These are phyloP conservation scores for Amia ocellicauda DNA, from an alignment of 2,113 vertebrate species.

Conservation along the genomic window DNA sequence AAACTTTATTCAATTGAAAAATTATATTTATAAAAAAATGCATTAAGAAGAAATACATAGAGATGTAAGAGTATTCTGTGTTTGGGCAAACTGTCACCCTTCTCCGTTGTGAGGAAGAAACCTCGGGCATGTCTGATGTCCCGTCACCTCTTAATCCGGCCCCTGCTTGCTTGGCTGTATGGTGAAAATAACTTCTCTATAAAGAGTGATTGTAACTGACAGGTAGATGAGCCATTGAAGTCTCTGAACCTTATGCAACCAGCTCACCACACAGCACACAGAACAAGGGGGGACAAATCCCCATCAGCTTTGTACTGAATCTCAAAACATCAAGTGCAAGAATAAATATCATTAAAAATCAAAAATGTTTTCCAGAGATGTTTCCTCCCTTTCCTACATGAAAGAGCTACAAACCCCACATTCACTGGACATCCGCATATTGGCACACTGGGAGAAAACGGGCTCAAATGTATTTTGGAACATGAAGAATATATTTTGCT, in stretches of 20 bases:
- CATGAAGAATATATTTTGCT: neutral
- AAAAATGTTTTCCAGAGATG: neutral
- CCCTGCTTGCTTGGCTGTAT: neutral
- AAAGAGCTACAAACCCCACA: neutral
- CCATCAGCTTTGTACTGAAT: neutral
- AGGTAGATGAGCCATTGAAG: constrained; percentile 59
- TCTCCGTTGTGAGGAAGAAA: too few species aligned
- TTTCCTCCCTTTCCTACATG: neutral
- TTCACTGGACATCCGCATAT: neutral
- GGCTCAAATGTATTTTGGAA: neutral
- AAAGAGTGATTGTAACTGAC: constrained; percentile 60
- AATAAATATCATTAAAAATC: too few species aligned
- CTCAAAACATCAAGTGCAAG: neutral
- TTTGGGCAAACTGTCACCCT: too few species aligned
- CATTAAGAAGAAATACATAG: too few species aligned
- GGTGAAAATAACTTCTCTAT: constrained; percentile 42
- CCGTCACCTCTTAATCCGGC: neutral
- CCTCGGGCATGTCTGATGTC: neutral
- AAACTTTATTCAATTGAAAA: too few species aligned
- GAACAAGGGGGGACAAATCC: constrained; percentile 32
- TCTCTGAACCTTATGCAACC: constrained; percentile 61
- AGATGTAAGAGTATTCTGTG: too few species aligned
- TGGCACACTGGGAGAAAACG: neutral
- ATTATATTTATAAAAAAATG: too few species aligned
- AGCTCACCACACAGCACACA: constrained; percentile 54